Evolutionary conservation across 2,797 vertebrate species (phyloP), one percentile per base, ranked within the genome.

Genomic region (Scolopax bukidnonensis): DNA sequence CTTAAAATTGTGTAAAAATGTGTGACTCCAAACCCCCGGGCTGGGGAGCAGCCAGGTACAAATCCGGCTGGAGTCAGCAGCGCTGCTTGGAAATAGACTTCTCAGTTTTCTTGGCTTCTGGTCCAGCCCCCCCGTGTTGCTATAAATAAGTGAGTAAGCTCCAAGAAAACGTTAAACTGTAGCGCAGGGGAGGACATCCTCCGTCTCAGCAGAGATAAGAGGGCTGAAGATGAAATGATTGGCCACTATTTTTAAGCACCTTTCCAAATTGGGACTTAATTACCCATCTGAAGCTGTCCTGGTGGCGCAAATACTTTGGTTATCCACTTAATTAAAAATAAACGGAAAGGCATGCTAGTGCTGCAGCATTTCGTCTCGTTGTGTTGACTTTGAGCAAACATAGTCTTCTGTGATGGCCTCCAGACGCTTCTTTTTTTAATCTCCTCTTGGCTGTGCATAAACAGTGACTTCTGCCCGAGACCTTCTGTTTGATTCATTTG

Each of bases 261-360:
- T 94, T 92, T 93, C 95, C 95, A 94, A 95, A 77, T 3, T 70
- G 92, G 93, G 83, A 82, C 53, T 84, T 83, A 86, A 88, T 91
- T 91, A 79, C 85, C 86, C 83, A 68, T 92, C 92, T 51, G 54
- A 80, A 75, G 76, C 91, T 73, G 61, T 89, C 71, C 87, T 75
- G 50, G 84, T 53, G 77, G 85, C 3, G 59, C 75, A 87, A 59
- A 89, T 74, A 50, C 93, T 80, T 86, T 13, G 7, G 87, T 94
- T 96, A 93, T 83, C 95, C 96, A 8, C 92, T 85, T 89, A 60
- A 96, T 90, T 90, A 95, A 95, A 96, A 90, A 92, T 91, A 95
- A 95, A 90, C 33, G 5, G 67, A 14, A 61, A 82, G 86, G 89
- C 90, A 83, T 27, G 77, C 75, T 75, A 11, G 64, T 6, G 10